Evolutionary conservation across 2,888 invertebrate genomes (phyloP).

Genomic region (Neoitamus cyanurus): DNA sequence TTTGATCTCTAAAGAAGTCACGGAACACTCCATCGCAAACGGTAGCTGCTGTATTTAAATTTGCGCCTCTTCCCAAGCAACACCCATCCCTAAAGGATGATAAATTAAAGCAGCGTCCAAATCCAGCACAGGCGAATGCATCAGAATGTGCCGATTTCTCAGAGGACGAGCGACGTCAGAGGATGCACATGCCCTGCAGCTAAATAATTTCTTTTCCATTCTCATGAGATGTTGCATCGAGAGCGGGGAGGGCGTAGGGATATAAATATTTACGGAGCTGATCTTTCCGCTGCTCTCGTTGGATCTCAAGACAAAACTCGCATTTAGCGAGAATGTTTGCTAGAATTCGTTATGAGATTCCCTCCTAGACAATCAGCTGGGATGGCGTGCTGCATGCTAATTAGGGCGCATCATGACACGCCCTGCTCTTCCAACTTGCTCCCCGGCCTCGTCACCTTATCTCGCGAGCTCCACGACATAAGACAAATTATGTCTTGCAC

Average conservation of each 20-base stretch:
- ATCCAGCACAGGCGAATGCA: not conserved
- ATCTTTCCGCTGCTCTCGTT: not conserved
- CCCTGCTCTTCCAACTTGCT: not conserved
- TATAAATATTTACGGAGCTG: constrained; percentile 26
- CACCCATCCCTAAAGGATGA: not conserved
- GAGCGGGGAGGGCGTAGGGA: not conserved
- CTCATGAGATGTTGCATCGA: not conserved
- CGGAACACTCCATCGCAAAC: not conserved
- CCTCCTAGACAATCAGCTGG: not conserved
- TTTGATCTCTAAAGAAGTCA: not conserved
- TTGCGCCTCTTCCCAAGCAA: not conserved
- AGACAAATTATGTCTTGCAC: not conserved
- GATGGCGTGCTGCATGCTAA: constrained; percentile 14
- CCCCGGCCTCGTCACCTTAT: not conserved
- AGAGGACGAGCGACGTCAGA: not conserved
- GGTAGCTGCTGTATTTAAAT: not conserved
- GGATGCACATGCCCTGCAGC: constrained; percentile 12
- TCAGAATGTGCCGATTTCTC: not conserved
- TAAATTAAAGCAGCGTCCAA: not conserved
- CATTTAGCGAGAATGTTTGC: constrained; percentile 32
- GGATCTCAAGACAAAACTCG: not conserved
- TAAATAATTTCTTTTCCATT: constrained; percentile 31
- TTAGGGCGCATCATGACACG: not conserved
- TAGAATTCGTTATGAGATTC: constrained; percentile 14
- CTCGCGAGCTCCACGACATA: not conserved